Base-by-base conservation (phyloP, 1,140 invertebrate genomes). In the Neodiprion pinetum region DNA sequence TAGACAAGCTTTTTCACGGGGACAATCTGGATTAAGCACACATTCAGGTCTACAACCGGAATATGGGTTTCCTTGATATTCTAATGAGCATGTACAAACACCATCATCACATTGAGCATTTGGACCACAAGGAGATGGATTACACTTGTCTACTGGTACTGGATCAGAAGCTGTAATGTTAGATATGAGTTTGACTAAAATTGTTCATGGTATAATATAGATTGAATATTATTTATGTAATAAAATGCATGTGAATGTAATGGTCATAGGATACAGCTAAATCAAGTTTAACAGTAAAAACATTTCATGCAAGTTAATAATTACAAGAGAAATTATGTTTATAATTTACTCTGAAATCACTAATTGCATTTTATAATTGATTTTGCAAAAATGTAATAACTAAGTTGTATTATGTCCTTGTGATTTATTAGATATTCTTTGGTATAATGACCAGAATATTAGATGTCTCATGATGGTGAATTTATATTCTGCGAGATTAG, bases 1-100 rank as follows among this genome's bases (percentile, higher is more conserved):
- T n/a, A 95, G 90, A 79, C 95, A 96, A 4, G 94, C 91, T 79
- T 88, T 90, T 72, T 92, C 90, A 61, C 90, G 88, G 5, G 91
- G 85, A 86, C 94, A 95, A 79, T 95, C 94, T 14, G 88, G 91
- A 82, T 94, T 94, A 71, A 92, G 89, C 2, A 93, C 84, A 82
- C 93, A 95, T 82, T 94, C 93, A 21, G 93, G 91, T 76, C 91
- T 87, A 87, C 93, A 95, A 73, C 90, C 89, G 70, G 81, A 85
- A 72, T 93, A 94, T n/a, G 93, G 90, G 86, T 92, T 89, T 61
- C 93, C 93, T 71, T 90, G 88, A 83, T 92, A 94, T 74, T 91
- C 91, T 7, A 87, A 75, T 72, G 91, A 82, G 82, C 93, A 94
- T 28, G 89, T 90, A 80, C 93, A 93, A 50, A 84, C 83, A 76